A percentile compares a stretch with the other conserved stretches of the same genome.
Conservation (phyloP, 2,888 invertebrate species). For the Lasioglossum villosulum region DNA sequence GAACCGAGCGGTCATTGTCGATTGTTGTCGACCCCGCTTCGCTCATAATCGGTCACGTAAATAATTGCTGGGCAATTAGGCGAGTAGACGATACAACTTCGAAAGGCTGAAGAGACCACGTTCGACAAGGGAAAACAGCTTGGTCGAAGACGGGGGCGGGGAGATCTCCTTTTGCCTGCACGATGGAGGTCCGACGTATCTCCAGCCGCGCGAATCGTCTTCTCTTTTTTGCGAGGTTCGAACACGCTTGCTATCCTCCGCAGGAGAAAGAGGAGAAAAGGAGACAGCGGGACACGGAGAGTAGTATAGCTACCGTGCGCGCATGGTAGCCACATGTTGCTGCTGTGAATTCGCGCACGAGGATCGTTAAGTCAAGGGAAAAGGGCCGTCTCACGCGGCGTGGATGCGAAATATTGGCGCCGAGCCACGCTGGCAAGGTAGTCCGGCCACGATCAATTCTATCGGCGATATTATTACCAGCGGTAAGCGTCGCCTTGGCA, state of each 20-base stretch:
- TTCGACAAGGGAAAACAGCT: neutral
- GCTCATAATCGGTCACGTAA: constrained; percentile 29
- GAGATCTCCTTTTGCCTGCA: constrained; percentile 32
- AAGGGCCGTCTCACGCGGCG: constrained; percentile 33
- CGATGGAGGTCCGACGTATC: constrained; percentile 27
- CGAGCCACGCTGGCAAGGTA: neutral
- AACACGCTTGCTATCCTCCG: neutral
- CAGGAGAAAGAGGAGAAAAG: neutral
- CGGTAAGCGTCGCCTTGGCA: constrained; percentile 20
- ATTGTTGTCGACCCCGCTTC: constrained; percentile 49
- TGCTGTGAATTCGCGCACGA: constrained; percentile 46
- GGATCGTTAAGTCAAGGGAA: constrained; percentile 38
- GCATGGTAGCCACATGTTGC: constrained; percentile 50
- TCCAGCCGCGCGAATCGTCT: constrained; percentile 21
- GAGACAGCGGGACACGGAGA: neutral
- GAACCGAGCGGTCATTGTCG: constrained; percentile 56
- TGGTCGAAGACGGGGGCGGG: constrained; percentile 14
- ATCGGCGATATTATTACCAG: constrained; percentile 50
- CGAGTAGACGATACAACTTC: neutral
- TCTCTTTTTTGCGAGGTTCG: neutral
- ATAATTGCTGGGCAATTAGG: constrained; percentile 34
- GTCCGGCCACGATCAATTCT: constrained; percentile 42
- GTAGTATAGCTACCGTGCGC: constrained; percentile 14
- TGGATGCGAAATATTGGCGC: constrained; percentile 45
- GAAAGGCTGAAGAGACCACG: neutral